phyloP scores from a whole-genome alignment of 2,888 invertebrate species.

The Plagodis dolabraria region DNA sequence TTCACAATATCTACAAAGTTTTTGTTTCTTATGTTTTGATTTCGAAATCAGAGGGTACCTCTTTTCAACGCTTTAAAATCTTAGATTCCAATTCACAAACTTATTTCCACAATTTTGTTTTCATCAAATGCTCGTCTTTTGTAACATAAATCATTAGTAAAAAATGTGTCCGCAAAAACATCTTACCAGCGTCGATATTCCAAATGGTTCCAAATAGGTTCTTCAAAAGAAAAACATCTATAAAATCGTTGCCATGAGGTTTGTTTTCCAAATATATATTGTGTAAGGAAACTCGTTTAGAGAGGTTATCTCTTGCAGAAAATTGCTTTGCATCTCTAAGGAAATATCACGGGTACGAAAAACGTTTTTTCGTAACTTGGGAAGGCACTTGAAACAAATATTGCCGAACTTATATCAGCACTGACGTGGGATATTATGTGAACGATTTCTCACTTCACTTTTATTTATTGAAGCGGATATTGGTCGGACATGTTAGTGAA shows the following conservation, averaged over 20 bases:
- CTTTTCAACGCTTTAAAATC: conserved; percentile 5
- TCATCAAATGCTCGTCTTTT: conserved; percentile 34
- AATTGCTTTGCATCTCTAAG: conserved; percentile 81
- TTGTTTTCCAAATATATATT: conserved; percentile 58
- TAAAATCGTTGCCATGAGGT: conserved; percentile 45
- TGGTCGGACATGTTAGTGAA: no score
- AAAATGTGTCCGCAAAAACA: conserved; percentile 36
- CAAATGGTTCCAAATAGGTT: conserved; percentile 30
- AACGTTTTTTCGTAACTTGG: conserved; percentile 66
- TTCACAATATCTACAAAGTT: no score
- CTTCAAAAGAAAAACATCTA: conserved; percentile 36
- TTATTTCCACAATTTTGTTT: not conserved
- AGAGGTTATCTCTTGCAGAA: conserved; percentile 77
- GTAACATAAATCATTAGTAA: conserved; percentile 44
- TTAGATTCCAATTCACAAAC: conserved; percentile 41
- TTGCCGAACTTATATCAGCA: conserved; percentile 38
- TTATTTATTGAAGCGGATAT: conserved; percentile 20
- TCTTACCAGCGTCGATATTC: conserved; percentile 34
- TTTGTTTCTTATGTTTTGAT: no score
- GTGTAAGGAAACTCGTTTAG: conserved; percentile 67
- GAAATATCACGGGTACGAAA: conserved; percentile 72
- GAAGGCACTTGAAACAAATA: conserved; percentile 59
- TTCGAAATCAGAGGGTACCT: no score
- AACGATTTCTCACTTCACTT: conserved; percentile 29
- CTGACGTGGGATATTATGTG: conserved; percentile 26